Evolutionary conservation across 2,797 vertebrate genomes (phyloP).

Genomic region (Salarias fasciatus): DNA sequence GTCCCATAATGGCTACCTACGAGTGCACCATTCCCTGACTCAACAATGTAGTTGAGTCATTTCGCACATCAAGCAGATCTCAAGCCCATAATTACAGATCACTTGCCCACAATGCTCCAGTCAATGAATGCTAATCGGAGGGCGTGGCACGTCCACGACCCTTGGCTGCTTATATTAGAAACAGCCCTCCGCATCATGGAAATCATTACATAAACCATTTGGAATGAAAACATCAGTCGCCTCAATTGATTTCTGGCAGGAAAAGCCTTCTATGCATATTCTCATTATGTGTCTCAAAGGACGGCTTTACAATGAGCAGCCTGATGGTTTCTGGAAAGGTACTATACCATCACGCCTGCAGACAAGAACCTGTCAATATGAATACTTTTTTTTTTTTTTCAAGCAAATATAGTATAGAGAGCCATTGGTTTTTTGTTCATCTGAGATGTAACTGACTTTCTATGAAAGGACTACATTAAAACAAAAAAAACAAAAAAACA

Average conservation of each 20-base stretch:
- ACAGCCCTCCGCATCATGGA: slow-evolving; percentile 31
- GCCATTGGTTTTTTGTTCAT: slow-evolving; percentile 1
- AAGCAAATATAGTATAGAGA: too few relatives aligned
- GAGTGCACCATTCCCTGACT: slow-evolving; percentile 31
- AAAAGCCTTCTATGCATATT: slow-evolving; percentile 36
- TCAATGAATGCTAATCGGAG: slow-evolving; percentile 63
- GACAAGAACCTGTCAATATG: slow-evolving; percentile 25
- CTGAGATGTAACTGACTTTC: not conserved
- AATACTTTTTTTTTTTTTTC: slow-evolving; percentile 3
- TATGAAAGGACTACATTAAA: not conserved
- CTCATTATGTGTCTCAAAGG: slow-evolving; percentile 39
- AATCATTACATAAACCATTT: slow-evolving; percentile 49
- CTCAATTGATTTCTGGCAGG: slow-evolving; percentile 51
- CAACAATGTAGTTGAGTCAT: slow-evolving; percentile 45
- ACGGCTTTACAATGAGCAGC: slow-evolving; percentile 19
- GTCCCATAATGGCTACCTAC: slow-evolving; percentile 28
- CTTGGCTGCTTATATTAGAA: slow-evolving; percentile 40
- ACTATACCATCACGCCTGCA: slow-evolving; percentile 26
- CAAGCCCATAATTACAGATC: slow-evolving; percentile 57
- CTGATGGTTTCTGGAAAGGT: slow-evolving; percentile 43
- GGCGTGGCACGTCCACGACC: slow-evolving; percentile 33
- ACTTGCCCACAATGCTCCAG: slow-evolving; percentile 48
- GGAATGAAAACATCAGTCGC: slow-evolving; percentile 47
- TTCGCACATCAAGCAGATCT: slow-evolving; percentile 50
- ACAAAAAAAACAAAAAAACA: not conserved